Base-by-base conservation (phyloP, 2,113 vertebrate genomes). In the Channa maculata region DNA sequence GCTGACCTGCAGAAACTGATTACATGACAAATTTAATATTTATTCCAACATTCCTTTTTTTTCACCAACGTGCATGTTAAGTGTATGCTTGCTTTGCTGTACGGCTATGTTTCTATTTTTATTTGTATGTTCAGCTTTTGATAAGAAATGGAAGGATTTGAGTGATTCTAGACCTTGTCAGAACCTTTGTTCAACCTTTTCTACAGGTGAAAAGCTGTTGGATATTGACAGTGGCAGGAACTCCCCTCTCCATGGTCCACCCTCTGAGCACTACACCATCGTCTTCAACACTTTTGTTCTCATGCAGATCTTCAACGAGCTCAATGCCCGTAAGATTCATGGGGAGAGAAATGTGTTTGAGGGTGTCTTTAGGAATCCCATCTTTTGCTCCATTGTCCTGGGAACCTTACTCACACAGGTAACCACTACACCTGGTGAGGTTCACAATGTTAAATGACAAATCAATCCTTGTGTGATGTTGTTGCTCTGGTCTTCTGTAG, bases 271-370 rank as follows among this genome's bases (percentile, higher is more conserved):
- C 91, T 99, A 99, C 83, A 99, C 98, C 67, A 96, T 99, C 60
- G 96, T 99, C 64, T 99, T 99, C 92, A 99, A 98, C 85, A 98
- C 97, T 0, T 99, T 99, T 69, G 98, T 99, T 86, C 96, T 99
- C 94, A 98, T 99, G 98, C 98, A 99, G 91, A 96, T 99, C 71
- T 99, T 99, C 87, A 99, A 99, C 53, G 98, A 99, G 93, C 94
- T 99, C 69, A 99, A 99, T 70, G 98, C 98, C 12, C 95, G 98
- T 54, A 99, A 99, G 94, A 99, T 99, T 82, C 98, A 99, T 7
- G 97, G 98, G 8, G 98, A 99, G 93, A 96, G 97, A 83, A 99
- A 99, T 6, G 96, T 99, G 57, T 99, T 99, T 79, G 95, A 97
- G 80, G 98, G 97, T 39, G 95, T 99, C 87, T 97, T 96, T 92